Evolutionary conservation across 2,888 invertebrate genomes (phyloP), one percentile per base, ranked within the genome.

Genomic region (Diarsia dahlii): DNA sequence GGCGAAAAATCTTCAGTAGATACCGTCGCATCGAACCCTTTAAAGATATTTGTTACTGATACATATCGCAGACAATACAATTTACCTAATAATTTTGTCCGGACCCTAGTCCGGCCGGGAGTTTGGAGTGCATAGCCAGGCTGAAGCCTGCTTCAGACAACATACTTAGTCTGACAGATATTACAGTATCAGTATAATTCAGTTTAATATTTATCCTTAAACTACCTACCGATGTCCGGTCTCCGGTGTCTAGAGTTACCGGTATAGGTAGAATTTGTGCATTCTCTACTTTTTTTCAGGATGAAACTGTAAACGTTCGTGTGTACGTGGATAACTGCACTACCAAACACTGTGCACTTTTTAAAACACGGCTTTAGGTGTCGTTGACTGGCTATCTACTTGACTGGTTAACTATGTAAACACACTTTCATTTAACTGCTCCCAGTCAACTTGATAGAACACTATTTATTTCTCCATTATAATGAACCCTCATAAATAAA

Each of bases 401-500:
- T 56, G 56, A 56, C 18, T 34, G 28, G 18, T 34, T 48, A 39
- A 8, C 18, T 34, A 13, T 45, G 60, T 62, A 52, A 69, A 48
- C 13, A 54, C 52, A 34, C 58, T 58, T 67, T 67, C 45, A 58
- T 64, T n/a, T 20, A 60, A 20, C 52, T 28, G 34, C 28, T 56
- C n/a, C 28, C 15, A n/a, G 60, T 28, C 28, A 54, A 13, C 6
- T 13, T 12, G 12, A 28, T 20, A 50, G 46, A 10, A 48, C 18
- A 60, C 20, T 23, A 23, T 18, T 56, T 46, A 23, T 15, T 74
- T 63, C 10, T 74, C 20, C 18, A 34, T 64, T 74, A 28, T n/a
- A n/a, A n/a, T 15, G 45, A 54, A 52, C n/a, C 18, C 39, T 66
- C 60, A 20, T 65, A 69, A 58, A 48, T 66, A 39, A 56, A 58